Conservation (phyloP, 1,140 invertebrate genomes). For the Drosophila insularis region DNA sequence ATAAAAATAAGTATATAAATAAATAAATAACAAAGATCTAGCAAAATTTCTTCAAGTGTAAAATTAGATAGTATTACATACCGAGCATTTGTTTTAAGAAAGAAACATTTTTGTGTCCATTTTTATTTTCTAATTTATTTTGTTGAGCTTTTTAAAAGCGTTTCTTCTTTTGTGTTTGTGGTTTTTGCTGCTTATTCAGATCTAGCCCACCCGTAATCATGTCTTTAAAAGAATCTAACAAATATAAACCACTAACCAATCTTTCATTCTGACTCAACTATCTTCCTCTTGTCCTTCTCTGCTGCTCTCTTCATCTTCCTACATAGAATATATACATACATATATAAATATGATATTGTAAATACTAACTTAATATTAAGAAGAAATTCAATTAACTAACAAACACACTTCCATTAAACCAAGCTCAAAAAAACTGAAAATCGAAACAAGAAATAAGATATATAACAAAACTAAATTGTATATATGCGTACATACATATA, state of each 20-base stretch:
- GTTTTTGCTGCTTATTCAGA: conserved; percentile 15
- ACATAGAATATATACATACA: conserved; percentile 17
- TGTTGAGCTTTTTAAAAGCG: conserved; percentile 31
- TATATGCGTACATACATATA: conserved; percentile 39
- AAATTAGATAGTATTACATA: conserved; percentile 59
- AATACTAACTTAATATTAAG: conserved; percentile 21
- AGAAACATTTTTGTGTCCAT: conserved; percentile 24
- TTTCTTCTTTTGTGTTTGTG: not conserved
- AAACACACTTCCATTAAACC: conserved; percentile 36
- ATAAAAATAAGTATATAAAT: conserved; percentile 20
- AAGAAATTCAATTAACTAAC: conserved; percentile 13
- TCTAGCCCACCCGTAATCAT: conserved; percentile 51
- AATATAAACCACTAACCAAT: conserved; percentile 17
- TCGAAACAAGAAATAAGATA: not conserved
- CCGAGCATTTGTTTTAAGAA: not conserved
- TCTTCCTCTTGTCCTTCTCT: conserved; percentile 14
- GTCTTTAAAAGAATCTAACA: conserved; percentile 35
- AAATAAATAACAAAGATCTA: conserved; percentile 48
- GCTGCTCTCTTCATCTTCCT: conserved; percentile 19
- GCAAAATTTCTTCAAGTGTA: conserved; percentile 73
- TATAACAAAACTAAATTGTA: conserved; percentile 35
- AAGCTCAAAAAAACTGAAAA: conserved; percentile 30
- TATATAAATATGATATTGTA: conserved; percentile 4
- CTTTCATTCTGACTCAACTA: conserved; percentile 10
- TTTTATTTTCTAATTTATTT: not conserved